phyloP scores from a whole-genome alignment of 1,140 invertebrate genomes.

The Prorops nasuta region DNA sequence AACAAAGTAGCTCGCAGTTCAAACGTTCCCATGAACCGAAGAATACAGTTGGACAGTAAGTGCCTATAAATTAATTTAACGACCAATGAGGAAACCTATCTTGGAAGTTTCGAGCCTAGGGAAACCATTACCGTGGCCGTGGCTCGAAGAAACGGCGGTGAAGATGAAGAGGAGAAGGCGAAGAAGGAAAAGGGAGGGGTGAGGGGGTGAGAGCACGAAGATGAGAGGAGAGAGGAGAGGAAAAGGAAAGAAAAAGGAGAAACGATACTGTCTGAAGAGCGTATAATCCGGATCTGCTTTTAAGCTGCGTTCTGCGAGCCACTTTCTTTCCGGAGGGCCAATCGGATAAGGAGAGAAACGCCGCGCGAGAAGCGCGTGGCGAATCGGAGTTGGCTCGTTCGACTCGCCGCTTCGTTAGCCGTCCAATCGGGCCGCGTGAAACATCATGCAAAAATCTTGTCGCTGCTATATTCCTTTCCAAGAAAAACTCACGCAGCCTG shows the following conservation, averaged over 20 bases:
- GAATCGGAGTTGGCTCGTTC: conserved; percentile 31
- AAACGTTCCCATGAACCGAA: too few species aligned
- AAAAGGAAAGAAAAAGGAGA: conserved; percentile 17
- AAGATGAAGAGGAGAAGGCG: conserved; percentile 18
- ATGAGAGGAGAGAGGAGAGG: too few species aligned
- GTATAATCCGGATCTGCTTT: conserved; percentile 33
- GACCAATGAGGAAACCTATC: neutral
- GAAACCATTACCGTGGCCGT: conserved; percentile 17
- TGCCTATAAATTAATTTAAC: neutral
- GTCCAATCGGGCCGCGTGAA: conserved; percentile 31
- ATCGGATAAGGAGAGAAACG: conserved; percentile 34
- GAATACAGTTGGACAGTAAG: too few species aligned
- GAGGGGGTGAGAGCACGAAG: too few species aligned
- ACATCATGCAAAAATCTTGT: too few species aligned
- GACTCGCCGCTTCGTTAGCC: conserved; percentile 35
- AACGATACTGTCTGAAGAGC: conserved; percentile 35
- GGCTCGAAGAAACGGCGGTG: conserved; percentile 18
- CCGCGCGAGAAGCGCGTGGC: conserved; percentile 30
- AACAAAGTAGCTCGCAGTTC: too few species aligned
- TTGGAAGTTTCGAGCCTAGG: too few species aligned
- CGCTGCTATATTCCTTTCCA: too few species aligned
- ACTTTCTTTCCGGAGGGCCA: conserved; percentile 17
- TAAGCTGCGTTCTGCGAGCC: conserved; percentile 25
- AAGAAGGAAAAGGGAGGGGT: conserved; percentile 15
- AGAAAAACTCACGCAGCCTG: too few species aligned